phyloP scores from a whole-genome alignment of 2,797 vertebrate genomes.

The Pterois miles region DNA sequence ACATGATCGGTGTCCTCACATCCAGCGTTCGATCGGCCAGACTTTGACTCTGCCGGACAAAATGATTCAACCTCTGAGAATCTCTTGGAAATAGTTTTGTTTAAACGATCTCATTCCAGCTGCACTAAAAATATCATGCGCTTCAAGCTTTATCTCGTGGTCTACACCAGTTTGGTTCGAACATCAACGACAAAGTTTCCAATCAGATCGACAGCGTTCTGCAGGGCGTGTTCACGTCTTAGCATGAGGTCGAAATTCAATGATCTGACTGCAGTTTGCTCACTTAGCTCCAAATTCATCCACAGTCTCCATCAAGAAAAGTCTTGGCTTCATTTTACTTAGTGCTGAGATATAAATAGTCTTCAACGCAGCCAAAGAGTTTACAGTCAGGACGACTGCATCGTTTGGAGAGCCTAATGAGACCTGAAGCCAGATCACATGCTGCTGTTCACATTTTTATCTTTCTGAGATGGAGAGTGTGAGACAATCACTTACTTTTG shows the following conservation, averaged over 20 bases:
- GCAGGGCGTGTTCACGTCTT: conserved; percentile 50
- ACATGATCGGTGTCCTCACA: conserved; percentile 20
- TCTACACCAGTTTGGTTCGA: conserved; percentile 49
- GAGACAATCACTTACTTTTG: conserved; percentile 19
- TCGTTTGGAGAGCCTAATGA: conserved; percentile 47
- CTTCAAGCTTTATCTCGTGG: conserved; percentile 58
- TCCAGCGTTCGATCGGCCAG: conserved; percentile 36
- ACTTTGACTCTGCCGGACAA: conserved; percentile 19
- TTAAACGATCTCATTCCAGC: conserved; percentile 65
- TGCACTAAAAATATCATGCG: conserved; percentile 71
- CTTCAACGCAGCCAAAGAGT: conserved; percentile 41
- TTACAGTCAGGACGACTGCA: conserved; percentile 22
- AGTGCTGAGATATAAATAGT: conserved; percentile 49
- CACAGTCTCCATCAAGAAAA: conserved; percentile 53
- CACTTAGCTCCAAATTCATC: conserved; percentile 56
- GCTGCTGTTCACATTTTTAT: conserved; percentile 13
- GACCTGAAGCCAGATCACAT: conserved; percentile 49
- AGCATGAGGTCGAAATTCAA: conserved; percentile 50
- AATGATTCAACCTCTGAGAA: conserved; percentile 48
- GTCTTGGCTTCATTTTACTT: conserved; percentile 37
- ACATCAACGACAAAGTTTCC: conserved; percentile 63
- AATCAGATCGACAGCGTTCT: conserved; percentile 63
- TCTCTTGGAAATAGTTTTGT: conserved; percentile 55
- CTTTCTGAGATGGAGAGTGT: not conserved
- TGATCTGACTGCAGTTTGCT: conserved; percentile 47